Base-by-base conservation (phyloP, 2,113 vertebrate species). In the Pseudorhombus dupliciocellatus region DNA sequence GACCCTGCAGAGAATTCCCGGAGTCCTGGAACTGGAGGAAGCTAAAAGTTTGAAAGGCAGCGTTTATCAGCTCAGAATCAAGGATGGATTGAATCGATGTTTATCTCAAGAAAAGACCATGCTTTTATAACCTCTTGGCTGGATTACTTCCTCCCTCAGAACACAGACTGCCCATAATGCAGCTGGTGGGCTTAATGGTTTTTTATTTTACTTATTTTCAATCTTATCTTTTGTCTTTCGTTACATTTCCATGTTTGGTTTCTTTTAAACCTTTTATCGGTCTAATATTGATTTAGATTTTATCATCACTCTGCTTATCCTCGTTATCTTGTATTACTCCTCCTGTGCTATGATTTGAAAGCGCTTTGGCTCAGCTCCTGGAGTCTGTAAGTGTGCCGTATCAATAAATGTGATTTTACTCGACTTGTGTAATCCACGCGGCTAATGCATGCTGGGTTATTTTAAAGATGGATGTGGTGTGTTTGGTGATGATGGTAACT, bases 361-460 rank as follows among this genome's bases (percentile, higher is more conserved):
- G 22, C 18, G 21, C 51, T 15, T 53, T 25, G 22, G 51, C 51
- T 12, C 22, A 24, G 22, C 21, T 24, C 51, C 22, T 2, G 22
- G 14, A 5, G 7, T 50, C 14, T 53, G 15, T 53, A 53, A 53
- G 21, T 53, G 51, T 14, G 21, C 51, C 6, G 22, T 25, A 37
- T 37, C 34, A 46, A 53, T 53, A 53, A 15, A 53, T 50, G 46
- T n/a, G 46, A 50, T n/a, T n/a, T 48, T 48, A 48, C 46, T 48
- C 21, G 20, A n/a, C 46, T 50, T n/a, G 14, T 16, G 0, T 50
- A n/a, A 53, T 53, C 24, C 4, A 53, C 25, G 22, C 15, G 22
- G 51, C 51, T 11, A 53, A 25, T 24, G 21, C 4, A 53, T 7
- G 15, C 1, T 15, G 22, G 6, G 1, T 7, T 46, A 18, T 46